Evolutionary conservation across 1,140 invertebrate genomes (phyloP).

Genomic region (Ctenoplectra terminalis): DNA sequence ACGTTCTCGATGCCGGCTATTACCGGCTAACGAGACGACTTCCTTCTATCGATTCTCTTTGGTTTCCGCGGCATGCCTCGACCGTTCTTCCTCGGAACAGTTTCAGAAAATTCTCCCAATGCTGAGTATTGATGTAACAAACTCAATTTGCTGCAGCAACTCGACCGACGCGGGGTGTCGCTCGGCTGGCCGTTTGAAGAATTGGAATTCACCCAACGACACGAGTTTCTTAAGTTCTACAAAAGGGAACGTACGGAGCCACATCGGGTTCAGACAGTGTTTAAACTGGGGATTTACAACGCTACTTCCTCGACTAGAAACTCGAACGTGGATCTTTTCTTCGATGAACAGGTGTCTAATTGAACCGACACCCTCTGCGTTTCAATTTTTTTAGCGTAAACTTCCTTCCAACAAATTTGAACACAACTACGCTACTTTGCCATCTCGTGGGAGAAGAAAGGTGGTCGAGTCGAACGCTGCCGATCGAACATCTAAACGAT

Average conservation of each 20-base stretch:
- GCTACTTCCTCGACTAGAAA: too few relatives aligned
- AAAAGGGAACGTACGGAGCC: neutral
- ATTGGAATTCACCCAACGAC: neutral
- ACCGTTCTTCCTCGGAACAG: neutral
- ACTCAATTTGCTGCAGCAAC: neutral
- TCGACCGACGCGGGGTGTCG: too few relatives aligned
- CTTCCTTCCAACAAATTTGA: too few relatives aligned
- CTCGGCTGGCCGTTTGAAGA: neutral
- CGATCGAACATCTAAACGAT: conserved; percentile 55
- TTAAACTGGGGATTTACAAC: too few relatives aligned
- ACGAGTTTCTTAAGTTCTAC: neutral
- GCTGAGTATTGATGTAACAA: neutral
- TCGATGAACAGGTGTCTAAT: too few relatives aligned
- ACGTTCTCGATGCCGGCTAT: neutral
- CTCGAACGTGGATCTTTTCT: too few relatives aligned
- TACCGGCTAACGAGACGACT: conserved; percentile 34
- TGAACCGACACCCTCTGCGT: too few relatives aligned
- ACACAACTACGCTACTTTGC: neutral
- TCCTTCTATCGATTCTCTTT: conserved; percentile 9
- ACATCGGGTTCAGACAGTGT: too few relatives aligned
- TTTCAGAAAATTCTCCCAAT: neutral
- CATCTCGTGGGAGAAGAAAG: neutral
- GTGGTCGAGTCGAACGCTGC: neutral
- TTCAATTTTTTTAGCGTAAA: too few relatives aligned
- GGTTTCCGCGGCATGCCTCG: too few relatives aligned